These are phyloP conservation scores for Callosobruchus maculatus DNA, from an alignment of 2,888 invertebrate species.

Conservation along the genomic window DNA sequence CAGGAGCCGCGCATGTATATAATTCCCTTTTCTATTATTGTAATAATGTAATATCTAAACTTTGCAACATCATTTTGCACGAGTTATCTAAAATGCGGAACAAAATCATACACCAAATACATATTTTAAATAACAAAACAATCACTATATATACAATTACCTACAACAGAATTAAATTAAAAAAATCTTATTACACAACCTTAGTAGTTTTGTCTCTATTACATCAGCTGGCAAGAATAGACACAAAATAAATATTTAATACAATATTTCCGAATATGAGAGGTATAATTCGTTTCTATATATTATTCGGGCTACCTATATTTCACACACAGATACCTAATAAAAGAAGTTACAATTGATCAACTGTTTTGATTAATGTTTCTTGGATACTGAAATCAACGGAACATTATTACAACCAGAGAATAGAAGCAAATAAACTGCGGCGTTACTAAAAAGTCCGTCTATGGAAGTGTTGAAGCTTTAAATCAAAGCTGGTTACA, in stretches of 20 bases:
- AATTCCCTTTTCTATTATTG: neutral
- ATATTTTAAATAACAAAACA: neutral
- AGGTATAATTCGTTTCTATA: too few species aligned
- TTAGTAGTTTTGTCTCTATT: neutral
- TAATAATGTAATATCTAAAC: neutral
- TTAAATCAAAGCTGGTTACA: too few species aligned
- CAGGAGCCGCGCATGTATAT: neutral
- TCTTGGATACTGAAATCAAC: neutral
- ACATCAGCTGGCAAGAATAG: neutral
- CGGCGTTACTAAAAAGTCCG: too few species aligned
- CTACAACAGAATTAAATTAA: constrained; percentile 12
- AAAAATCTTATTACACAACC: neutral
- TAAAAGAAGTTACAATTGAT: neutral
- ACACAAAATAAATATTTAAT: too few species aligned
- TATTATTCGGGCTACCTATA: neutral
- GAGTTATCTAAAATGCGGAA: neutral
- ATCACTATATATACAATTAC: constrained; percentile 21
- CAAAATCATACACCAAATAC: neutral
- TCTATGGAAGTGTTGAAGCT: too few species aligned
- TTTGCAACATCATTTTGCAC: neutral
- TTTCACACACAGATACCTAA: neutral
- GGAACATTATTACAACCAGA: neutral
- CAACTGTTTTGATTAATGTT: neutral
- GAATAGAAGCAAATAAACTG: too few species aligned
- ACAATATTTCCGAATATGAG: neutral